phyloP scores from a whole-genome alignment of 2,797 vertebrate genomes.

The Darevskia nairensis region DNA sequence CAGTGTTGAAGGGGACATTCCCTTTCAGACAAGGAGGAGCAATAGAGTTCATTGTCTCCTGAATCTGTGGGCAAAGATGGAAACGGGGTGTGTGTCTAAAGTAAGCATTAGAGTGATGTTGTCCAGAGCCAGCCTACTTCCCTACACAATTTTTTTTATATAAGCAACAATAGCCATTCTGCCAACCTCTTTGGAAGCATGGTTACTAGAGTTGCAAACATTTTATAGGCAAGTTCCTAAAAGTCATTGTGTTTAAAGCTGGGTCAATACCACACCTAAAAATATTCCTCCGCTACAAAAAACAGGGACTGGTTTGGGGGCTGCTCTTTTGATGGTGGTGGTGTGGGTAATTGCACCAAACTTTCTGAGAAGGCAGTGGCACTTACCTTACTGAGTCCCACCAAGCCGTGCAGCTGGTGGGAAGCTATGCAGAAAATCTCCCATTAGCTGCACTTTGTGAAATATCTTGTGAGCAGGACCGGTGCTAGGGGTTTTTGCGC shows the following conservation, averaged over 20 bases:
- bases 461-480: no score
- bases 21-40: not conserved
- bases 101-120: not conserved
- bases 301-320: not conserved
- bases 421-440: not conserved
- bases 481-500: no score
- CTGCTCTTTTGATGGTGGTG: not conserved
- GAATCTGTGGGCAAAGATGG: not conserved
- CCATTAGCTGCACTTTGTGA: no score
- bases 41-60: not conserved
- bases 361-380: not conserved
- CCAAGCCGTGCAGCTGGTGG: not conserved
- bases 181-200: not conserved
- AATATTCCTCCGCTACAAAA: not conserved
- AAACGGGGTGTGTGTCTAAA: not conserved
- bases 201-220: not conserved
- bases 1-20: not conserved
- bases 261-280: no score
- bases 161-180: not conserved
- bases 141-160: not conserved
- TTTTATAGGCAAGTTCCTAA: not conserved
- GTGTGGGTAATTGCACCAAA: not conserved
- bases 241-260: not conserved
- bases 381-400: not conserved
- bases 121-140: not conserved